A percentile compares a stretch with the other conserved stretches of the same genome.
Evolutionary conservation across 1,140 invertebrate species (phyloP).

Genomic region (Glossosoma conforme): DNA sequence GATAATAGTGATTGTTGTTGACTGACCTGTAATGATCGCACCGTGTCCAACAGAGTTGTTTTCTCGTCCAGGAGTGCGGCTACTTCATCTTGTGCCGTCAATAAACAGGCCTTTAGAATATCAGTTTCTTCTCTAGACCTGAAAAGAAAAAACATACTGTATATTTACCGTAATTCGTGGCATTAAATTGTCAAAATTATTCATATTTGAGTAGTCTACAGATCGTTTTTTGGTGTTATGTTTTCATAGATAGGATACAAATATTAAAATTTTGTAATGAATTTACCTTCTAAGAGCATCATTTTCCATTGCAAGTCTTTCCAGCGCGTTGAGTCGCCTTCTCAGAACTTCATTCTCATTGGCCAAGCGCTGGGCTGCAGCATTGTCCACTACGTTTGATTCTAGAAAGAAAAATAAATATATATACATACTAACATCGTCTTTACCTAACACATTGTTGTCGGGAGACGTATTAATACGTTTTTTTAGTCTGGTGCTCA

Average conservation of each 20-base stretch:
- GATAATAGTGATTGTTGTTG: no score
- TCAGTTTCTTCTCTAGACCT: constrained; percentile 61
- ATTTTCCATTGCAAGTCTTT: constrained; percentile 26
- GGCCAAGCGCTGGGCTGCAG: constrained; percentile 13
- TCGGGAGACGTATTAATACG: no score
- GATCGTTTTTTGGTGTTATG: no score
- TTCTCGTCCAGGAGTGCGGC: constrained; percentile 66
- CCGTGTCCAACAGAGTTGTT: constrained; percentile 62
- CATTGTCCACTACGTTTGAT: no score
- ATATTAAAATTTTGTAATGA: no score
- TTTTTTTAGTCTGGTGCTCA: no score
- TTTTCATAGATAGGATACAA: no score
- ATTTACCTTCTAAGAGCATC: constrained; percentile 28
- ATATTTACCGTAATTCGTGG: neutral
- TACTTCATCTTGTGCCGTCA: constrained; percentile 67
- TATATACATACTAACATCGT: no score
- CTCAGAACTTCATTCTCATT: constrained; percentile 26
- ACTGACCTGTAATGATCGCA: constrained; percentile 58
- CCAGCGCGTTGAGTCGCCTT: constrained; percentile 25
- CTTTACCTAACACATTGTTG: no score
- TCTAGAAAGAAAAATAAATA: no score
- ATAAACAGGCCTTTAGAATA: constrained; percentile 52
- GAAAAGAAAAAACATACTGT: neutral
- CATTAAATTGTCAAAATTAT: no score
- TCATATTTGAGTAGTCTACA: no score